These are phyloP conservation scores for Microcebus tavaratra DNA, from an alignment of 2,113 vertebrate species.

Conservation along the genomic window DNA sequence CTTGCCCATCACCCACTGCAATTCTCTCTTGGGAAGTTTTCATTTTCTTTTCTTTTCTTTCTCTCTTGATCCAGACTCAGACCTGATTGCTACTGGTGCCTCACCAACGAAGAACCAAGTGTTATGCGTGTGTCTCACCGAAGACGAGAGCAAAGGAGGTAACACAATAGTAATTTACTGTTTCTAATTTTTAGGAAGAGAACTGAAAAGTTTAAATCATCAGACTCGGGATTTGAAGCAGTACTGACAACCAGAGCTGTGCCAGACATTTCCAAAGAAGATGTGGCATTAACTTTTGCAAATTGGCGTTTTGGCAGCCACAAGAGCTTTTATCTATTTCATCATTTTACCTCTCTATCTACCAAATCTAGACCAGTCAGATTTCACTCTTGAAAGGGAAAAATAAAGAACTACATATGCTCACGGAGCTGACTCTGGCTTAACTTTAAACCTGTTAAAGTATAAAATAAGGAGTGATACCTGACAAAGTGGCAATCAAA, in stretches of 20 bases:
- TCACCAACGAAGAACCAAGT: neutral
- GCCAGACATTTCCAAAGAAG: constrained; percentile 45
- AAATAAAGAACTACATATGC: neutral
- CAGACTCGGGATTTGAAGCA: neutral
- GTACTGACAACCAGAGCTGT: neutral
- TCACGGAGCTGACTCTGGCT: neutral
- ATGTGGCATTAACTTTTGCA: constrained; percentile 52
- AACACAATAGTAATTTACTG: neutral
- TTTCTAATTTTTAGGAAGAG: constrained; percentile 46
- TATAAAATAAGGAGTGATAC: neutral
- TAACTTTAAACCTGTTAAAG: neutral
- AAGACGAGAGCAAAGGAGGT: neutral
- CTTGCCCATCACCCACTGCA: fast-evolving
- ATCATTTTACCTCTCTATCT: neutral
- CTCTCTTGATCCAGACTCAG: neutral
- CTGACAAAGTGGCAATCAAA: neutral
- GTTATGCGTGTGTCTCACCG: neutral
- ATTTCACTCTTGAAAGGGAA: neutral
- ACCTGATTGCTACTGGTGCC: neutral
- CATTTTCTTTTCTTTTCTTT: neutral
- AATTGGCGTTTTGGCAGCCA: neutral
- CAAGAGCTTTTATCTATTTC: neutral
- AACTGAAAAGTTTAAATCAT: constrained; percentile 2
- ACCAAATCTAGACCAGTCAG: neutral
- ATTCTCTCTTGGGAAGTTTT: fast-evolving